Base-by-base conservation (phyloP, 2,888 invertebrate species). In the Frankliniella fusca region DNA sequence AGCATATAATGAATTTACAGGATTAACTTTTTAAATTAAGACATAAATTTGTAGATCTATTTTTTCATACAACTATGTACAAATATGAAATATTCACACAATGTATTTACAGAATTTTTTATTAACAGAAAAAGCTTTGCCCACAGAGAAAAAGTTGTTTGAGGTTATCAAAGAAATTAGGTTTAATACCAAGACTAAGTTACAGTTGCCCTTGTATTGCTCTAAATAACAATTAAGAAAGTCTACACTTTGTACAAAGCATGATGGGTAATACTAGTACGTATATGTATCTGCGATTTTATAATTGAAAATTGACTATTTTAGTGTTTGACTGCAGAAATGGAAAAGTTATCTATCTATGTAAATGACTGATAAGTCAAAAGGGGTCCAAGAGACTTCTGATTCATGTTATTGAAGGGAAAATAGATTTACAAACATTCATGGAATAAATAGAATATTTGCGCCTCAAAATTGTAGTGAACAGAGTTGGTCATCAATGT, bases 21-120 rank as follows among this genome's bases (percentile, higher is more conserved):
- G 10, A 27, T 27, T 76, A 27, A 27, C n/a, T 76, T 9, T 27
- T 76, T 76, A 76, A 76, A 76, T 76, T 76, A 76, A 27, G 27
- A 76, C 70, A 54, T 54, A 76, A 76, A 76, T 76, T 76, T 76
- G 27, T 27, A 76, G 12, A 23, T 76, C 70, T 76, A 76, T 76
- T 76, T 12, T 27, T 76, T 76, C 70, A 76, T 76, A 76, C 70
- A 76, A 11, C 70, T 76, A 76, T 76, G n/a, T 76, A 76, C 70
- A 76, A 12, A 23, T 76, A 27, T 76, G 27, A 76, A 23, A 76
- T 76, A 76, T 76, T 76, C 70, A 23, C 27, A 76, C 70, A 76
- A 10, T 27, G n/a, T 76, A 76, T 76, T 76, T 76, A 76, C 70
- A 76, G 23, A n/a, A 76, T 76, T 76, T 2, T 76, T 76, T 12